phyloP scores from a whole-genome alignment of 23 tunicate genomes.

The Trididemnum clinides region DNA sequence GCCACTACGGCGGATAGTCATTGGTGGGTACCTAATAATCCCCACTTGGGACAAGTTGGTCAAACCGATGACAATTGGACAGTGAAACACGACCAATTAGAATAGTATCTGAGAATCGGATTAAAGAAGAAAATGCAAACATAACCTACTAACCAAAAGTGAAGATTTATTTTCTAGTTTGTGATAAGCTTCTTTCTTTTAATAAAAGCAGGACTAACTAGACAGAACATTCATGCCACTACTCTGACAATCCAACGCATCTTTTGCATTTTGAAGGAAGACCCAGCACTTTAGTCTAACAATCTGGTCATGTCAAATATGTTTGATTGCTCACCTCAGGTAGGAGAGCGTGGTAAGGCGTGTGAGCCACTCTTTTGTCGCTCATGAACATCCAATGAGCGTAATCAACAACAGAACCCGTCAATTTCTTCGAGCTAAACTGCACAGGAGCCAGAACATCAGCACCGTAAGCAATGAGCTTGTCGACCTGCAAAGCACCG shows the following conservation, averaged over 20 bases:
- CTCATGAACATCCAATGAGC: conserved; percentile 81
- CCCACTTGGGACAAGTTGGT: too few species aligned
- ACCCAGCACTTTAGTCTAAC: too few species aligned
- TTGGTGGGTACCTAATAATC: too few species aligned
- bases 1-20: too few species aligned
- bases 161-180: too few species aligned
- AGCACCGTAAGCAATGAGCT: conserved; percentile 67
- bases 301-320: too few species aligned
- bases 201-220: neutral
- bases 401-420: conserved; percentile 91
- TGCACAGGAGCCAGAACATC: conserved; percentile 78
- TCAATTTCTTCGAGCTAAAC: conserved; percentile 57
- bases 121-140: too few species aligned
- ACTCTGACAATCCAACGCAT: neutral
- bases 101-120: too few species aligned
- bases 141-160: too few species aligned
- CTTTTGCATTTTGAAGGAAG: neutral
- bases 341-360: conserved; percentile 92
- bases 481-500: conserved; percentile 58
- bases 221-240: neutral
- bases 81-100: too few species aligned
- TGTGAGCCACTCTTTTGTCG: conserved; percentile 69
- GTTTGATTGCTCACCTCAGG: conserved; percentile 41
- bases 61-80: too few species aligned
- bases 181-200: too few species aligned